Percentiles rank a stretch among this genome's conserved stretches.
phyloP scores from a whole-genome alignment of 2,113 vertebrate genomes.

The Elaphurus davidianus region DNA sequence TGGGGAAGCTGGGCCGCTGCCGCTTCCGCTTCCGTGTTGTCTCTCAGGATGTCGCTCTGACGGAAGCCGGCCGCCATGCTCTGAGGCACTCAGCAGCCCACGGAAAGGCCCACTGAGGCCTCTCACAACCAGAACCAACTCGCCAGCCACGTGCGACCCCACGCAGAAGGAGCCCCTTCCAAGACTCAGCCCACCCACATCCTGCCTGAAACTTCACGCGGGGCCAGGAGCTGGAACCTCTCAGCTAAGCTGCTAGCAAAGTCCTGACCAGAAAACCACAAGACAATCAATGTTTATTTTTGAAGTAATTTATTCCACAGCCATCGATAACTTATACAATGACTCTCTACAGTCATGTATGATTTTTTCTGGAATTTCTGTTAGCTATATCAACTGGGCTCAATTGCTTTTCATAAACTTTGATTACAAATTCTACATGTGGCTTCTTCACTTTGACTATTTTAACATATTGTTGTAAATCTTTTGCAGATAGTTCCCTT shows the following conservation, averaged over 20 bases:
- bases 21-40: accelerated
- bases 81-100: neutral
- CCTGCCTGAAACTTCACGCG: accelerated
- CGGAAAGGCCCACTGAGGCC: neutral
- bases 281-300: neutral
- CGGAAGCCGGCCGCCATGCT: accelerated
- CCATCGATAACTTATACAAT: neutral
- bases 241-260: neutral
- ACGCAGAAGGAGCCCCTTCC: accelerated
- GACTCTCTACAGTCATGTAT: neutral
- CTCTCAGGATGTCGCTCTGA: neutral
- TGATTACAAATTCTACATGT: neutral
- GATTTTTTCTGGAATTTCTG: neutral
- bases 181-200: accelerated
- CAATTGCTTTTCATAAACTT: neutral
- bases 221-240: neutral
- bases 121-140: neutral
- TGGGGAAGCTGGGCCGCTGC: neutral
- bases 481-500: neutral
- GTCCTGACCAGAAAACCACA: neutral
- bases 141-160: accelerated
- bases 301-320: neutral
- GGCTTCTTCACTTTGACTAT: neutral
- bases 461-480: neutral
- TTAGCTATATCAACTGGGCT: neutral